Base-by-base conservation (phyloP, 1,140 invertebrate species). In the Monochamus saltuarius region DNA sequence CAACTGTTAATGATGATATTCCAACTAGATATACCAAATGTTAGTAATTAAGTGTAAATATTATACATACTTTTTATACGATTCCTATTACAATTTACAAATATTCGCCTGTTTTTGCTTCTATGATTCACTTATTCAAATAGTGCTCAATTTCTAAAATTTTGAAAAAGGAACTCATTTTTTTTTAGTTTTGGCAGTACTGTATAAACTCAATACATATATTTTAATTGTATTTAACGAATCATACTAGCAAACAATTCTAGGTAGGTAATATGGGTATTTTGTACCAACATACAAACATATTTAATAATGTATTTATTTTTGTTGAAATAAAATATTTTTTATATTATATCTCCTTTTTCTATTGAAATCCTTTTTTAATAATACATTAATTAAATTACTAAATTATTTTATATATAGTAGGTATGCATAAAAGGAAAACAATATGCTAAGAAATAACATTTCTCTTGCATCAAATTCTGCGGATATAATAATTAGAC, bases 291-390 rank as follows among this genome's bases (percentile, higher is more conserved):
- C 2, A 42, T 13, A 42, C 7, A 7, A 42, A 42, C 2, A 42
- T 16, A 29, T 29, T 29, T 29, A 57, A 35, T 51, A 49, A 17
- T 66, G 56, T 67, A 67, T 67, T 67, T 67, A 63, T 66, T 66
- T 62, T 63, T 64, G 65, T 67, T 67, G 55, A 47, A 67, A 64
- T 64, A 64, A 67, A 67, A 49, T 67, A 67, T 67, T 64, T n/a
- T 67, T 67, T 67, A 45, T 59, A 66, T 53, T 43, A 29, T 6
- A 29, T 6, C 22, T 3, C 6, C 6, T 29, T 29, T 29, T 29
- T 29, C 22, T 29, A 29, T 29, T 29, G 2, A 29, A 29, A 29
- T 3, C 22, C 22, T 29, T 6, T 29, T 29, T 29, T 29, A 29
- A 29, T 29, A 29, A 2, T 3, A 29, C 6, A 29, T 29, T 29